A percentile compares a stretch with the other conserved stretches of the same genome.
Evolutionary conservation across 2,797 vertebrate species (phyloP).

Genomic region (Aldrovandia affinis): DNA sequence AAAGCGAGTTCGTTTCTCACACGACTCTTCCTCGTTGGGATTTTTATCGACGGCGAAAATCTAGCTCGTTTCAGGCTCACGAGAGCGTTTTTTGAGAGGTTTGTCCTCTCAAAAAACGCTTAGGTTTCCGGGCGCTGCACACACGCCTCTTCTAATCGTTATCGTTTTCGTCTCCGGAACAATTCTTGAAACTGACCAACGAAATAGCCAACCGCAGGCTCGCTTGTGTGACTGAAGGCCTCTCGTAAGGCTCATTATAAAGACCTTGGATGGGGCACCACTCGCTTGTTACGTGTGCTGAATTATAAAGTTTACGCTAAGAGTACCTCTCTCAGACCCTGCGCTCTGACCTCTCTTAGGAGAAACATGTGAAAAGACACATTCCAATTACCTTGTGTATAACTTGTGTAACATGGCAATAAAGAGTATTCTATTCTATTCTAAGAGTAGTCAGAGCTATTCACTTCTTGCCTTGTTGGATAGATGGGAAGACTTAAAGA

Average conservation of each 20-base stretch:
- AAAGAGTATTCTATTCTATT: no score
- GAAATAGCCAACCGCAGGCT: not conserved
- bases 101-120: not conserved
- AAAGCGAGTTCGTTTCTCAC: not conserved
- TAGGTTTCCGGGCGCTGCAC: not conserved
- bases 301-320: not conserved
- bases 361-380: no score
- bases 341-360: no score
- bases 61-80: no score
- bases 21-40: not conserved
- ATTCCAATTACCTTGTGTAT: no score
- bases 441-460: no score
- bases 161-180: slow-evolving; percentile 1
- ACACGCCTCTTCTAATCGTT: not conserved
- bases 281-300: not conserved
- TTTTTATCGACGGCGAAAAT: not conserved
- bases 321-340: no score
- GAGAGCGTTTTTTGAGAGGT: no score
- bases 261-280: not conserved
- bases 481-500: not conserved
- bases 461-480: not conserved
- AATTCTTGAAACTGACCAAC: not conserved
- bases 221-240: not conserved
- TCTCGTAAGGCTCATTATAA: not conserved
- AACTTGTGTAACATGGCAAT: no score